Conservation (phyloP, 2,888 invertebrate genomes). For the Amiota communis region DNA sequence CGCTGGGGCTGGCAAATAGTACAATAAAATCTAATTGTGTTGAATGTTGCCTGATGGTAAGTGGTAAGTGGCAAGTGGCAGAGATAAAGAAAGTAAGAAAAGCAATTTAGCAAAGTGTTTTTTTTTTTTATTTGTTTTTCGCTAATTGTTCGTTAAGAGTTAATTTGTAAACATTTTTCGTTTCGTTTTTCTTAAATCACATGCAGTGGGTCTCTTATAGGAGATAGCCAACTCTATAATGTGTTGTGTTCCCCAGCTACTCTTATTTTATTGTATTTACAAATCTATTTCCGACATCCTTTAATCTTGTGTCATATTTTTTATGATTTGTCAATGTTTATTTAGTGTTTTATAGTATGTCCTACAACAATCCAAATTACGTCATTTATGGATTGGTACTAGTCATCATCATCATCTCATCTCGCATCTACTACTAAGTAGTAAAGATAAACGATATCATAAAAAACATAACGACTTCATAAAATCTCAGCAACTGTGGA, state of each 20-base stretch:
- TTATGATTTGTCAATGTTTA: constrained; percentile 67
- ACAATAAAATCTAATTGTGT: not conserved
- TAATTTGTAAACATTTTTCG: too few relatives aligned
- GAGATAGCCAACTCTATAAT: too few relatives aligned
- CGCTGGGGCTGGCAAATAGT: constrained; percentile 20
- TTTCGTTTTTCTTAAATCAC: not conserved
- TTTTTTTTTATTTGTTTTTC: not conserved
- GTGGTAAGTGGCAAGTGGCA: too few relatives aligned
- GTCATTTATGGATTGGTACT: too few relatives aligned
- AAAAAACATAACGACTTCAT: constrained; percentile 25
- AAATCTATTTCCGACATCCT: not conserved
- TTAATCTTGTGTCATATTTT: constrained; percentile 36
- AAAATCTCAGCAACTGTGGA: constrained; percentile 46
- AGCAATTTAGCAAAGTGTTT: constrained; percentile 7
- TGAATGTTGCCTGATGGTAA: not conserved
- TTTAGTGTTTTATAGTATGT: constrained; percentile 47
- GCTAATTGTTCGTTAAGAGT: too few relatives aligned
- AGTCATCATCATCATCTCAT: too few relatives aligned
- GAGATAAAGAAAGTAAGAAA: too few relatives aligned
- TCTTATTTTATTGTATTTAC: not conserved
- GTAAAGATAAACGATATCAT: constrained; percentile 34
- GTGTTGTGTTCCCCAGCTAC: too few relatives aligned
- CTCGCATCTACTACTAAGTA: constrained; percentile 30
- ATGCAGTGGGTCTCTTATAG: too few relatives aligned
- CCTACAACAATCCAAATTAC: too few relatives aligned